Evolutionary conservation across 2,888 invertebrate species (phyloP).

Genomic region (Andrena minutula): DNA sequence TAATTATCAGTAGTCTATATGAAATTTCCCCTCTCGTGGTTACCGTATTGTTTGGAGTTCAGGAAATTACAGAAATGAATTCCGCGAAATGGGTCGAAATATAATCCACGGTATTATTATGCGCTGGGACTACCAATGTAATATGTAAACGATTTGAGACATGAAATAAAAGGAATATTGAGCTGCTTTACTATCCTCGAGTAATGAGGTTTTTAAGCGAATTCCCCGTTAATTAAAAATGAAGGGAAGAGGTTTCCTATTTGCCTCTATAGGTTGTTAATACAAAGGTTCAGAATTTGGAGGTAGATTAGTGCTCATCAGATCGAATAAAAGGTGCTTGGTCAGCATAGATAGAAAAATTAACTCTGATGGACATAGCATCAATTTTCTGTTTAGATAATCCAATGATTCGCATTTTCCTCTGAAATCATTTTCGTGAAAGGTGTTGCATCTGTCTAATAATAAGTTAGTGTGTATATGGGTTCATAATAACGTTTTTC

Average conservation of each 20-base stretch:
- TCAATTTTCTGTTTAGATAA: not conserved
- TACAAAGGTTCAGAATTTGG: not conserved
- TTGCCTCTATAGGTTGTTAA: not conserved
- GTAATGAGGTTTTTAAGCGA: constrained; percentile 10
- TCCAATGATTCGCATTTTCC: too few species aligned
- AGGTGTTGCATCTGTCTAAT: not conserved
- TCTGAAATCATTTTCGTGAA: not conserved
- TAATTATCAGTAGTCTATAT: too few species aligned
- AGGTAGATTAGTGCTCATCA: not conserved
- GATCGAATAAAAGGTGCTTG: not conserved
- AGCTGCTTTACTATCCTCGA: constrained; percentile 2
- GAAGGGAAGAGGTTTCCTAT: not conserved
- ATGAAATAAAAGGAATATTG: constrained; percentile 15
- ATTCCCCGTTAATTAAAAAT: constrained; percentile 11
- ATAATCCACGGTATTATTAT: constrained; percentile 29
- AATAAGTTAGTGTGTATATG: too few species aligned
- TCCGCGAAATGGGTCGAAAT: constrained; percentile 5
- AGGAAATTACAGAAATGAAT: constrained; percentile 26
- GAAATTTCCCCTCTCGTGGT: too few species aligned
- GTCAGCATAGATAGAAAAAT: not conserved
- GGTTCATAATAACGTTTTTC: not conserved
- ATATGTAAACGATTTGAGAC: constrained; percentile 13
- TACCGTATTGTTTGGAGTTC: not conserved
- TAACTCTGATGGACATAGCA: not conserved
- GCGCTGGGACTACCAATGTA: constrained; percentile 14